Base-by-base conservation (phyloP, 2,888 invertebrate species). In the Macropis europaea region DNA sequence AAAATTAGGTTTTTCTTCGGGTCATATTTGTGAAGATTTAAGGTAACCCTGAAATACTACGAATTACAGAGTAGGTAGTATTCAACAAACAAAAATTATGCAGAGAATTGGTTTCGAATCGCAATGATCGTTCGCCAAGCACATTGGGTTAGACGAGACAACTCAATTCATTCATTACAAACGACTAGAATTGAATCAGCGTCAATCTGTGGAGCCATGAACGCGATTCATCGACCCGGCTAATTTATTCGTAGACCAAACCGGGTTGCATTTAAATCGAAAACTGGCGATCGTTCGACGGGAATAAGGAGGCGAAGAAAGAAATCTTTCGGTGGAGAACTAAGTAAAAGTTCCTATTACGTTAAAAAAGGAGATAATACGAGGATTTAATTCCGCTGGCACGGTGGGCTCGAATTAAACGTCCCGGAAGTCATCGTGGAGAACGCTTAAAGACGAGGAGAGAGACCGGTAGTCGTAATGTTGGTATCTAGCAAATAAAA, bases 401-500 rank as follows among this genome's bases (percentile, higher is more conserved):
- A 40, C 28, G 42, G 17, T 30, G 36, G 45, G 47, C 60, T 73
- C 73, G 60, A 73, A 73, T 73, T 73, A 73, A 73, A 66, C 50
- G 54, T 73, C 38, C 40, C 66, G 73, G 73, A 66, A 60, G 59
- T 63, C 50, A 56, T 59, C 54, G 50, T 22, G 59, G 17, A 53
- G 73, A 3, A 40, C 60, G 32, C 45, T 73, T 47, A 36, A 73
- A 30, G 36, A 15, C 48, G 28, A 59, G 72, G 36, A 50, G 50
- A 26, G 36, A 50, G 50, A 26, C 40, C 67, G 61, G 72, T 47
- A 76, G 73, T 72, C 71, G 77, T 73, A 75, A 80, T 68, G 75
- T 62, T 76, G 72, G 76, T 78, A 73, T 74, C 81, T 75, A 77
- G 76, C 64, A 78, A 83, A 82, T 81, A 81, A 81, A 78, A 71